Evolutionary conservation across 2,797 vertebrate species (phyloP).

Genomic region (Lutjanus argentimaculatus): DNA sequence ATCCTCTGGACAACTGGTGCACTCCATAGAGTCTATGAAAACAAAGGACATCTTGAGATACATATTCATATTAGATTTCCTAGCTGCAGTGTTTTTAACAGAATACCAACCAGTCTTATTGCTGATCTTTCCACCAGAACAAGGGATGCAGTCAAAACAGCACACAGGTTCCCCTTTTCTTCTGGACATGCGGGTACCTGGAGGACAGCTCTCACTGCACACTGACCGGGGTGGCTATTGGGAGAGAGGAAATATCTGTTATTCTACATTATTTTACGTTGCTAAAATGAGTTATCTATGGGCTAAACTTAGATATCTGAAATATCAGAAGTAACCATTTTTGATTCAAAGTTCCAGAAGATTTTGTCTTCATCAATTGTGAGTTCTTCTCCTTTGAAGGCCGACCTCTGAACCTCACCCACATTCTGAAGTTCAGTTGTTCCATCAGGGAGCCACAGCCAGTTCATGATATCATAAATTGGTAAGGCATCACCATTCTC

Average conservation of each 20-base stretch:
- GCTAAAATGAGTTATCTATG: not conserved
- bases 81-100: not conserved
- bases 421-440: no score
- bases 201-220: slow-evolving; percentile 2
- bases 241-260: not conserved
- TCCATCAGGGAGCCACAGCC: no score
- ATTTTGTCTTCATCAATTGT: no score
- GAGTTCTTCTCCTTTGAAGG: no score
- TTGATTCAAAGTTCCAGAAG: no score
- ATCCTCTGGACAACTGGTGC: not conserved
- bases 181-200: not conserved
- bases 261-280: not conserved
- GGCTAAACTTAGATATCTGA: no score
- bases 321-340: no score
- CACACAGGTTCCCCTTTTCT: not conserved
- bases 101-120: not conserved
- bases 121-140: not conserved
- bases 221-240: not conserved
- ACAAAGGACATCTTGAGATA: not conserved
- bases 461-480: no score
- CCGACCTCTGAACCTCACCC: no score
- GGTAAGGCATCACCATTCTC: no score
- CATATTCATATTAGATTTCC: not conserved
- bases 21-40: not conserved
- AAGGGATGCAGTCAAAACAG: not conserved